Base-by-base conservation (phyloP, 2,797 vertebrate genomes). In the Siniperca scherzeri region DNA sequence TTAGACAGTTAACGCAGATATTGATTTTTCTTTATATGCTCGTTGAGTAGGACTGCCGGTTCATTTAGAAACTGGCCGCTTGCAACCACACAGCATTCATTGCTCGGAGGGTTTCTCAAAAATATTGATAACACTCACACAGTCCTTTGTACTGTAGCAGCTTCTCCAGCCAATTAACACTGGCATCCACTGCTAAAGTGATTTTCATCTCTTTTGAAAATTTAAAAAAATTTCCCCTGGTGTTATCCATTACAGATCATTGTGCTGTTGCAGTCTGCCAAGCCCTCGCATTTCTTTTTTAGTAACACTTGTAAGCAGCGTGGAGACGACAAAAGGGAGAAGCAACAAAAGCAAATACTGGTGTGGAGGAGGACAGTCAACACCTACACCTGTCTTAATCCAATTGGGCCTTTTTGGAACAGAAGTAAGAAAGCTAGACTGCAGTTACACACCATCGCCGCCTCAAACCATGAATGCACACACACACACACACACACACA, bases 21-120 rank as follows among this genome's bases (percentile, higher is more conserved):
- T 91, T 67, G 92, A 93, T 92, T 91, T 86, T 33, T 71, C 68
- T 83, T 88, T 81, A 78, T 70, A 22, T 52, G 74, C 73, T 80
- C 38, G 66, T 86, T 81, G 81, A 80, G 73, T 64, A 22, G 66
- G 74, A 74, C 40, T 57, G 71, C 30, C 12, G 36, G 42, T 81
- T 89, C 75, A 78, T 92, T 92, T 89, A 81, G 75, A 85, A 90
- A 78, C 16, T 1, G 74, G 69, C 78, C 57, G 13, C 68, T 82
- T 69, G 69, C 13, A 57, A 50, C 68, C 57, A 2, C 50, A 2
- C 55, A 13, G 61, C 22, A 21, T 22, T 78, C 42, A 50, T 70
- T n/a, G 55, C 85, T 89, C 19, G 0, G 30, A 74, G 82, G 74
- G 44, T 72, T 79, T 44, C 12, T 79, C 14, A 2, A 65, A 83